A percentile compares a stretch with the other conserved stretches of the same genome.
Conservation (phyloP, 2,888 invertebrate species). For the Barypeithes pellucidus region DNA sequence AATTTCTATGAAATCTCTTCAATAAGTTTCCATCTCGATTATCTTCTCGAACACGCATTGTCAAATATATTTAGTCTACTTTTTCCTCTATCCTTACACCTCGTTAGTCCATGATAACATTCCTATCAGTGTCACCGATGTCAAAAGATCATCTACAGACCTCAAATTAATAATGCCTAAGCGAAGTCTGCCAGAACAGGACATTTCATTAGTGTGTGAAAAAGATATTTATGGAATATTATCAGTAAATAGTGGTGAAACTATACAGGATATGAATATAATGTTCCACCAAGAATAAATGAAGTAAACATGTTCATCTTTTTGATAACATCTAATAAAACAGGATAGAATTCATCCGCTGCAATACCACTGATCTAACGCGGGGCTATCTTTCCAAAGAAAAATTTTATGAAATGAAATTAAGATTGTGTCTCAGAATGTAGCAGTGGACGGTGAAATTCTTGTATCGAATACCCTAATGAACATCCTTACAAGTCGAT, state of each 20-base stretch:
- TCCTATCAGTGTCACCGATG: conserved; percentile 22
- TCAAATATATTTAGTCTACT: too few species aligned
- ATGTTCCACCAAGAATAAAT: neutral
- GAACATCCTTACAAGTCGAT: conserved; percentile 40
- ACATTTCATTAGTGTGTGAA: conserved; percentile 27
- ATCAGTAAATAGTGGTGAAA: conserved; percentile 17
- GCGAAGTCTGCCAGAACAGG: neutral
- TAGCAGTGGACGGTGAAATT: conserved; percentile 23
- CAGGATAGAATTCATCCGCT: neutral
- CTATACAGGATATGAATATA: conserved; percentile 2
- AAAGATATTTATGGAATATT: conserved; percentile 29
- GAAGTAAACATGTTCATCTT: neutral
- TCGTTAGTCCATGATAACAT: too few species aligned
- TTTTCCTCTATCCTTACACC: too few species aligned
- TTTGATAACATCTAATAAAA: conserved; percentile 7
- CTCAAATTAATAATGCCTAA: conserved; percentile 14
- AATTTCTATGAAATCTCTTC: too few species aligned
- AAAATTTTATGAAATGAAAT: too few species aligned
- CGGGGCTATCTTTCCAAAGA: too few species aligned
- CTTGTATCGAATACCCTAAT: conserved; percentile 28
- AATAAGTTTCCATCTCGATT: too few species aligned
- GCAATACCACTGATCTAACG: too few species aligned
- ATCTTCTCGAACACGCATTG: too few species aligned
- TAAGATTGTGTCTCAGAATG: conserved; percentile 6
- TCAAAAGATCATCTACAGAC: conserved; percentile 29